Percentiles rank a stretch among this genome's conserved stretches.
Conservation (phyloP, 2,888 invertebrate genomes). For the Coremacera marginata region DNA sequence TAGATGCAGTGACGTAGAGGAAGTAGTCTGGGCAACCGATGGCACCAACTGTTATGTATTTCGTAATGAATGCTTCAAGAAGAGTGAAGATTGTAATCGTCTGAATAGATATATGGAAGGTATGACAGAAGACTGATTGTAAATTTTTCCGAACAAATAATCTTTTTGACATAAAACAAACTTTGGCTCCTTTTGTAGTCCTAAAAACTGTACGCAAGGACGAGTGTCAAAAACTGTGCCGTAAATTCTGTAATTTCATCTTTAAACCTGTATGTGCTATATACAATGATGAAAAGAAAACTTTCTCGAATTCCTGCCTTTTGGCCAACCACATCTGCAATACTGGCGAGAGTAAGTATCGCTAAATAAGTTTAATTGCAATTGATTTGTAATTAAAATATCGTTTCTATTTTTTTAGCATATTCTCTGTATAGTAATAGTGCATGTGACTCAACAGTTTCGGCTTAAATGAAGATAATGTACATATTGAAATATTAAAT, state of each 20-base stretch:
- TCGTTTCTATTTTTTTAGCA: no score
- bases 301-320: slow-evolving; percentile 8
- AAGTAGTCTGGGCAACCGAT: slow-evolving; percentile 41
- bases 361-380: not conserved
- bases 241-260: not conserved
- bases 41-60: slow-evolving; percentile 28
- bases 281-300: not conserved
- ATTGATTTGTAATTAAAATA: not conserved
- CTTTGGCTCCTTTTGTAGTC: slow-evolving; percentile 11
- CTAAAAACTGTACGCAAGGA: not conserved
- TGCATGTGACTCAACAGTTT: no score
- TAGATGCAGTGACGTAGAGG: slow-evolving; percentile 31
- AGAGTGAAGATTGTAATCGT: slow-evolving; percentile 40
- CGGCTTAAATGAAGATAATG: no score
- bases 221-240: slow-evolving; percentile 22
- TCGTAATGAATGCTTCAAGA: slow-evolving; percentile 36
- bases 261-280: slow-evolving; percentile 12
- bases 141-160: not conserved
- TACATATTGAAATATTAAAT: no score
- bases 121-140: not conserved
- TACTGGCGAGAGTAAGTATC: slow-evolving; percentile 20
- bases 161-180: no score
- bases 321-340: slow-evolving; percentile 4
- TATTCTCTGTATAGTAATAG: no score
- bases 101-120: not conserved